Evolutionary conservation across 2,888 invertebrate genomes (phyloP), one percentile per base, ranked within the genome.

Genomic region (Drosophila trichaetosa): DNA sequence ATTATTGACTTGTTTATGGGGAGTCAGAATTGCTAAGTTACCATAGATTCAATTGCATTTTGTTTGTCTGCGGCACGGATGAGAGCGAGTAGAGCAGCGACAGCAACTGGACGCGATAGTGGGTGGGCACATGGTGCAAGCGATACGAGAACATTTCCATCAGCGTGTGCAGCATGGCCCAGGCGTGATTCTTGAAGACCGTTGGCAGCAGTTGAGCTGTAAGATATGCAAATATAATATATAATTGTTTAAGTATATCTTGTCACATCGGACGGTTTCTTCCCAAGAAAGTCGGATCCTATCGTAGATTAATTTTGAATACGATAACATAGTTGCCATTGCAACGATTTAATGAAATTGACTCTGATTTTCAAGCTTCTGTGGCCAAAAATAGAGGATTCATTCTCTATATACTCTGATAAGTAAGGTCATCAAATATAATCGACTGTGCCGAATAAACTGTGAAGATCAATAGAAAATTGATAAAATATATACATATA

Each of bases 111-210:
- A 99, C 97, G 61, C 98, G 94, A 93, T 99, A 99, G 93, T 98
- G 98, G 0, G 98, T 98, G 89, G 98, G 98, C 80, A 99, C 98
- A 93, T 99, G 99, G 92, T 99, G 98, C 93, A 99, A 96, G 53
- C 99, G 95, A 92, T 98, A 98, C 72, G 98, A 98, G 92, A 99
- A 98, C 98, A 99, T 99, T 93, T 99, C 99, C 89, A 99, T 93
- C 42, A 99, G 94, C 0, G 98, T 98, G 92, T 99, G 98, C n/a
- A 99, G 94, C 64, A 98, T 98, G 29, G 98, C 98, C 98, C 98
- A 98, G 0, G 98, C 98, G 86, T 98, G 97, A 18, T 96, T 96
- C 92, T 98, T 98, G 91, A 98, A 97, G 46, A 98, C 98, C 33
- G 96, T 97, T 0, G 99, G 98, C 78, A 99, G 93, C 51, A 99